Percentiles rank a stretch among this genome's conserved stretches.
Conservation (phyloP, 2,113 vertebrate genomes). For the Scopus umbretta region DNA sequence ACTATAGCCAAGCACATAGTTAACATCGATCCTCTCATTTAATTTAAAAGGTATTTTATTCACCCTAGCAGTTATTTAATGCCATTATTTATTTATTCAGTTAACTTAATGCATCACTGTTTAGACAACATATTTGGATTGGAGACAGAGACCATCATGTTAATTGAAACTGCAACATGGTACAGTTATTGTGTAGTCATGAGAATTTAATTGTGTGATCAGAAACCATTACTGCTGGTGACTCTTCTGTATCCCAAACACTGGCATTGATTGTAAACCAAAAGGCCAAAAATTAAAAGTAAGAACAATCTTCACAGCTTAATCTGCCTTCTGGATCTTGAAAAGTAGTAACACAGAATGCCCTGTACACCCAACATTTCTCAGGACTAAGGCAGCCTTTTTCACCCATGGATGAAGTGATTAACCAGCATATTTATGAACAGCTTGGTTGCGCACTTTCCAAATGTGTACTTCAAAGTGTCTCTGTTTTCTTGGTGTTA, state of each 20-base stretch:
- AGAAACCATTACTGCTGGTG: not conserved
- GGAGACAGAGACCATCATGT: not conserved
- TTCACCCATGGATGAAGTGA: not conserved
- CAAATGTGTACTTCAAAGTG: constrained; percentile 15
- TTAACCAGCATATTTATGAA: not conserved
- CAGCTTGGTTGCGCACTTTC: not conserved
- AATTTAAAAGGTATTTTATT: not conserved
- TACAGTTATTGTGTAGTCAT: not conserved
- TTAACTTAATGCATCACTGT: not conserved
- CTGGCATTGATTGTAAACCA: not conserved
- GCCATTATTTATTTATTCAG: not conserved
- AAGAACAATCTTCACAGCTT: not conserved
- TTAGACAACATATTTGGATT: not conserved
- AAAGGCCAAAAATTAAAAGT: not conserved
- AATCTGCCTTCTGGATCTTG: not conserved
- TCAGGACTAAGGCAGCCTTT: not conserved
- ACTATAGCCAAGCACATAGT: not conserved
- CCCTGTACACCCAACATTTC: not conserved
- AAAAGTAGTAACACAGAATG: not conserved
- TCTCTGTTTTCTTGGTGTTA: not conserved
- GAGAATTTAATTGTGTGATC: constrained; percentile 13
- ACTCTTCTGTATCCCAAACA: not conserved
- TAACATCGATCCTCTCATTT: not conserved
- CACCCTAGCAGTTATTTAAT: not conserved
- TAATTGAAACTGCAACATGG: not conserved